These are phyloP conservation scores for Leptinotarsa texana DNA, from an alignment of 1,140 invertebrate genomes.

Conservation along the genomic window DNA sequence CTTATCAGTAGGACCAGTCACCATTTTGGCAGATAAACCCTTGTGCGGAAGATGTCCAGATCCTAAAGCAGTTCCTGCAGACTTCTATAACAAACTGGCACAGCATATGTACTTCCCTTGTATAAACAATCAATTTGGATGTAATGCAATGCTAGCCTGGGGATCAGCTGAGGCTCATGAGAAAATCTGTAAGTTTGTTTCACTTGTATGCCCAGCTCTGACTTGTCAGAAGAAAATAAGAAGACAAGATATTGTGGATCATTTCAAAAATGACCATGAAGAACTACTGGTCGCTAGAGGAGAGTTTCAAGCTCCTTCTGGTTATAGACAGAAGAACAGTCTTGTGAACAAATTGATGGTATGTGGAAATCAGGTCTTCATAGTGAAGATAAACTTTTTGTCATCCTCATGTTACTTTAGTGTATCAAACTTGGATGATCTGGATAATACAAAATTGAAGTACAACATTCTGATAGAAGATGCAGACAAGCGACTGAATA, in stretches of 20 bases:
- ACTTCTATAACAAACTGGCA: constrained; percentile 9
- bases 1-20: constrained; percentile 15
- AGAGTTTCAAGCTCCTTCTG: not conserved
- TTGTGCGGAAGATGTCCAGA: constrained; percentile 9
- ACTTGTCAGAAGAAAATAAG: not conserved
- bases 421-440: not conserved
- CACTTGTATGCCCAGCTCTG: constrained; percentile 2
- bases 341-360: not conserved
- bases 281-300: not conserved
- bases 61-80: not conserved
- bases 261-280: constrained; percentile 1
- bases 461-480: not conserved
- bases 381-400: not conserved
- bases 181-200: not conserved
- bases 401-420: not conserved
- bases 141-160: constrained; percentile 5
- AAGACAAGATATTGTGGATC: not conserved
- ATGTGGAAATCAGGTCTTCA: not conserved
- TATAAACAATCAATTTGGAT: constrained; percentile 12
- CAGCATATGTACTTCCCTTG: constrained; percentile 16
- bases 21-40: not conserved
- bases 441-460: not conserved
- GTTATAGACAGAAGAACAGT: not conserved
- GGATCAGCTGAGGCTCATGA: not conserved
- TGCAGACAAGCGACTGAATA: not conserved